A percentile compares a stretch with the other conserved stretches of the same genome.
Evolutionary conservation across 2,113 vertebrate species (phyloP).

Genomic region (Fregata magnificens): DNA sequence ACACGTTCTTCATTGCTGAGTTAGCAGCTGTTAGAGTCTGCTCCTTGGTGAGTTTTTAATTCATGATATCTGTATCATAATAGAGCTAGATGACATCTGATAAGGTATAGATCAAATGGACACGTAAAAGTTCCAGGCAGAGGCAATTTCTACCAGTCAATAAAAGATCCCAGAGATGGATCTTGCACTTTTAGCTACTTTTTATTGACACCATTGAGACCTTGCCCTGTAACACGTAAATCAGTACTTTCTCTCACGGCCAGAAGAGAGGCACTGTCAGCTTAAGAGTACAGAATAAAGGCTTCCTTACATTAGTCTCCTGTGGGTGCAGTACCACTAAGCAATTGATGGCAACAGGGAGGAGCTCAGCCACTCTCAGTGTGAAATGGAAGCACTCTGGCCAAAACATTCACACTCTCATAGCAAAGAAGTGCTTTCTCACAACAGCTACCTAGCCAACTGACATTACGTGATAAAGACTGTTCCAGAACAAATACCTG

Average conservation of each 20-base stretch:
- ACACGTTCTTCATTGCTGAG: background rate
- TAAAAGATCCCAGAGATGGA: background rate
- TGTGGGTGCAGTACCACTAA: background rate
- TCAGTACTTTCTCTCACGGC: background rate
- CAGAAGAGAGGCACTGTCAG: background rate
- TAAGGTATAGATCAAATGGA: background rate
- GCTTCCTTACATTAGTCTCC: background rate
- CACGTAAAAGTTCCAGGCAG: background rate
- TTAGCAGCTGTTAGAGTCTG: background rate
- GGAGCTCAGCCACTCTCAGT: background rate
- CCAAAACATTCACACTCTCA: background rate
- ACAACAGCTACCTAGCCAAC: background rate
- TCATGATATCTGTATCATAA: background rate
- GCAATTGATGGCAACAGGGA: background rate
- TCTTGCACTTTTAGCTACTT: background rate
- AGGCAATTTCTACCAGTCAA: background rate
- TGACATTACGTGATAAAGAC: too few species aligned
- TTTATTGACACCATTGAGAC: background rate
- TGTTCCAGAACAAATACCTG: background rate
- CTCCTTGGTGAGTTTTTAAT: background rate
- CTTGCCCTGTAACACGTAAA: background rate
- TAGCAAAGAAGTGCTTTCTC: background rate
- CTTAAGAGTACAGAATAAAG: background rate
- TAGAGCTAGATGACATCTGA: background rate
- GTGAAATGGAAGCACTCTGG: background rate